A percentile compares a stretch with the other conserved stretches of the same genome.
Evolutionary conservation across 2,888 invertebrate species (phyloP).

Genomic region (Archaeoteleia sp.): DNA sequence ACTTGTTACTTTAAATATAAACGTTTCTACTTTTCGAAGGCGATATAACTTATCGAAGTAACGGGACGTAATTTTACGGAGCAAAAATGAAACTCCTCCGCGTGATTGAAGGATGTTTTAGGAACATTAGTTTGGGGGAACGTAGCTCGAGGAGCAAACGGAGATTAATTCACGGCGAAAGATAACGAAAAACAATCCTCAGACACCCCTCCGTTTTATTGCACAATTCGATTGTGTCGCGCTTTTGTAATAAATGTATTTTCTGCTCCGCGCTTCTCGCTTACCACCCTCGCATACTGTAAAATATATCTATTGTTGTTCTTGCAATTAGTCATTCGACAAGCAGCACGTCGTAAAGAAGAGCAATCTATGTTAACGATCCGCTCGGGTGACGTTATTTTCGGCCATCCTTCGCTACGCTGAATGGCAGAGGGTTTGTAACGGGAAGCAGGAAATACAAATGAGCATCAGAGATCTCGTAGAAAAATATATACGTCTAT

Average conservation of each 20-base stretch:
- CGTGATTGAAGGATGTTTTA: slow-evolving; percentile 60
- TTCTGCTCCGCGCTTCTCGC: slow-evolving; percentile 58
- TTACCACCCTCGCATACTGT: slow-evolving; percentile 59
- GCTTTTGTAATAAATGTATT: slow-evolving; percentile 68
- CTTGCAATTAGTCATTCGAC: slow-evolving; percentile 73
- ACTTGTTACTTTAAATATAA: too few relatives aligned
- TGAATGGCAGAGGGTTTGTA: slow-evolving; percentile 55
- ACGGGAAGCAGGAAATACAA: slow-evolving; percentile 54
- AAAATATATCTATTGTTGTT: slow-evolving; percentile 72
- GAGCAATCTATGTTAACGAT: slow-evolving; percentile 67
- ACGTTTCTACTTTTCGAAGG: not conserved
- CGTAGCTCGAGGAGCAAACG: slow-evolving; percentile 54
- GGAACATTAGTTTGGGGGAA: slow-evolving; percentile 64
- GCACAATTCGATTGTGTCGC: slow-evolving; percentile 71
- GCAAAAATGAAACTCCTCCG: slow-evolving; percentile 17
- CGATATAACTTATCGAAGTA: too few relatives aligned
- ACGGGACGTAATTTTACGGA: slow-evolving; percentile 3
- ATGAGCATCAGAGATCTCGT: slow-evolving; percentile 52
- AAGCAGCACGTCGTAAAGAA: slow-evolving; percentile 66
- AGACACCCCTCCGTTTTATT: slow-evolving; percentile 57
- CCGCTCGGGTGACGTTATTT: slow-evolving; percentile 66
- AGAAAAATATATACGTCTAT: slow-evolving; percentile 49
- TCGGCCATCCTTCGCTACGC: slow-evolving; percentile 57
- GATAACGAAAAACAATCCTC: slow-evolving; percentile 70
- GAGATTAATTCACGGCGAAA: slow-evolving; percentile 73